phyloP scores from a whole-genome alignment of 2,888 invertebrate species.

The Apamea sordens region DNA sequence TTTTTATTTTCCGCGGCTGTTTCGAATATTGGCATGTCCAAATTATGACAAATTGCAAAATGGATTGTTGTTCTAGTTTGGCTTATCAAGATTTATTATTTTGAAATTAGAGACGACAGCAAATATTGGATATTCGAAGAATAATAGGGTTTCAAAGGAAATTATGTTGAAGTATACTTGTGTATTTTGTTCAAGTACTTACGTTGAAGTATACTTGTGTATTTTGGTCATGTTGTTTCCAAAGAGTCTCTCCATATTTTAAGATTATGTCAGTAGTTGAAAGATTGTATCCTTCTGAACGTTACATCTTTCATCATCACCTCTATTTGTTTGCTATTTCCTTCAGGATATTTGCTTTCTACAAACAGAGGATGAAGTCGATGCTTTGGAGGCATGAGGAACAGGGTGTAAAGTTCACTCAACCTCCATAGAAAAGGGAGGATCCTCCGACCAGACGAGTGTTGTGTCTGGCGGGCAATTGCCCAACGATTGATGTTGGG shows the following conservation, averaged over 20 bases:
- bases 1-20: neutral
- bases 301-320: neutral
- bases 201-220: neutral
- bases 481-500: too few species aligned
- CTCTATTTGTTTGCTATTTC: neutral
- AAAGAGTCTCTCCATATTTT: neutral
- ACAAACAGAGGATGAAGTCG: neutral
- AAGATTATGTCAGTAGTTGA: neutral
- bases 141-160: neutral
- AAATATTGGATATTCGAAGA: neutral
- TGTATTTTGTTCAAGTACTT: too few species aligned
- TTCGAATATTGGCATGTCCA: conserved; percentile 2
- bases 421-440: too few species aligned
- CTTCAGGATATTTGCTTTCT: conserved; percentile 3
- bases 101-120: neutral
- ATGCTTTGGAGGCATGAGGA: too few species aligned
- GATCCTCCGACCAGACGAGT: too few species aligned
- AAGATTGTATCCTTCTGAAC: neutral
- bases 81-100: conserved; percentile 12
- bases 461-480: too few species aligned
- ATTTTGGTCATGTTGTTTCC: neutral
- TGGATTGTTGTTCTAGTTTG: conserved; percentile 5
- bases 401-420: too few species aligned
- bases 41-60: conserved; percentile 1
- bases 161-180: neutral